A percentile compares a stretch with the other conserved stretches of the same genome.
phyloP scores from a whole-genome alignment of 2,797 vertebrate genomes.

The Iguana delicatissima region DNA sequence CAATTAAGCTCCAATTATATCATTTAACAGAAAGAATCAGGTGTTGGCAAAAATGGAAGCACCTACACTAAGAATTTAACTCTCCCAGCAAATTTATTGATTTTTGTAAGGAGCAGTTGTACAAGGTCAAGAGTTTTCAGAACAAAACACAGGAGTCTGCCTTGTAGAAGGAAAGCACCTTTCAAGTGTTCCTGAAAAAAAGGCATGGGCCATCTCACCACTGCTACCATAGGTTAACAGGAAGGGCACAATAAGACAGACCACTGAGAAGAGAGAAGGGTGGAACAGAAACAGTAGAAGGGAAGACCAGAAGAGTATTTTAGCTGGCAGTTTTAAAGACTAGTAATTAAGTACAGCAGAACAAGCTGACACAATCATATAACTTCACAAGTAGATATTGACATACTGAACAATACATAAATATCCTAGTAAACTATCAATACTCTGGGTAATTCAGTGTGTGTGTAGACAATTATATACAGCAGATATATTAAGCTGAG shows the following conservation, averaged over 20 bases:
- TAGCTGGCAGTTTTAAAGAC: slow-evolving; percentile 12
- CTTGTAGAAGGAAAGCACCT: not conserved
- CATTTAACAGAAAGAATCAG: not conserved
- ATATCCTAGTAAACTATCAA: slow-evolving; percentile 47
- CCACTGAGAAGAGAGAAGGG: not conserved
- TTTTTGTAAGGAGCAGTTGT: not conserved
- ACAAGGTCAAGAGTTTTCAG: not conserved
- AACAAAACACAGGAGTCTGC: accelerated
- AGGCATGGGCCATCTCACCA: not conserved
- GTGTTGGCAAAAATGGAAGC: not conserved
- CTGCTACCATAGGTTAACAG: not conserved
- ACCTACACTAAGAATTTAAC: accelerated
- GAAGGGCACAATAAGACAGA: slow-evolving; percentile 2
- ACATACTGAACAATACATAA: slow-evolving; percentile 29
- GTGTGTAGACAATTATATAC: slow-evolving; percentile 28
- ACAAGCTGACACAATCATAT: slow-evolving; percentile 12
- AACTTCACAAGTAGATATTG: slow-evolving; percentile 36
- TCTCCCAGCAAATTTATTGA: not conserved
- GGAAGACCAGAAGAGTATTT: slow-evolving; percentile 43
- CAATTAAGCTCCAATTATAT: slow-evolving; percentile 16
- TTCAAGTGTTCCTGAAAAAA: not conserved
- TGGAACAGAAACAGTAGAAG: not conserved
- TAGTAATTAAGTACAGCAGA: slow-evolving; percentile 38
- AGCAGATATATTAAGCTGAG: not conserved
- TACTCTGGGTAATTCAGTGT: slow-evolving; percentile 4